Evolutionary conservation across 2,888 invertebrate species (phyloP), one percentile per base, ranked within the genome.

Genomic region (Pollenia griseotomentosa): DNA sequence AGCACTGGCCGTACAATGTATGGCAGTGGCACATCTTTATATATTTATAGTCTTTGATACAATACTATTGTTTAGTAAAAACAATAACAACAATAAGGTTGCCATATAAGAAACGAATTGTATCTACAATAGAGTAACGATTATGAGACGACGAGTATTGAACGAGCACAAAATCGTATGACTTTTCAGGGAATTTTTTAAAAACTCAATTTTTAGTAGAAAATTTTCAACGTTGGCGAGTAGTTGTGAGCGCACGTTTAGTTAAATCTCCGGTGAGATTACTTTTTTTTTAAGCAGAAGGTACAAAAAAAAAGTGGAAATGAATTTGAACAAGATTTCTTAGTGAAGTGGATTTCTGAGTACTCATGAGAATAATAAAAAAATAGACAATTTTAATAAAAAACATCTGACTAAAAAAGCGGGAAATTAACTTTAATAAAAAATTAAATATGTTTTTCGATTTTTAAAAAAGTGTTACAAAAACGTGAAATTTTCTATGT

Each of bases 151-250:
- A 78, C 12, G 57, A 33, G 33, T 33, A 33, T 33, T 6, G 33
- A 75, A 80, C 84, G 84, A 85, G 84, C 68, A 80, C 40, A 51
- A 79, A 73, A 80, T 84, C 84, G 87, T 78, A 79, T 78, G 87
- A 87, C 87, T 84, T 87, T 87, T 82, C 84, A 75, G 84, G 84
- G 81, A 84, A 80, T 78, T 87, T 70, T 23, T 61, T 48, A 70
- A 84, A 87, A 92, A 91, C 89, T 89, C 89, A 90, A 88, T 90
- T 89, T 91, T 92, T 91, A 92, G 91, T 92, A 91, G 91, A 90
- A 91, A 90, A 89, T 90, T 91, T 92, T 90, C 92, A 91, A 91
- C 92, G 91, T 91, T 90, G 89, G 89, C 91, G 92, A 92, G 92
- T 89, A 90, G 91, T 89, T 89, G 90, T 89, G 90, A 89, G 90